Conservation (phyloP, 2,113 vertebrate species). For the Martes martes region DNA sequence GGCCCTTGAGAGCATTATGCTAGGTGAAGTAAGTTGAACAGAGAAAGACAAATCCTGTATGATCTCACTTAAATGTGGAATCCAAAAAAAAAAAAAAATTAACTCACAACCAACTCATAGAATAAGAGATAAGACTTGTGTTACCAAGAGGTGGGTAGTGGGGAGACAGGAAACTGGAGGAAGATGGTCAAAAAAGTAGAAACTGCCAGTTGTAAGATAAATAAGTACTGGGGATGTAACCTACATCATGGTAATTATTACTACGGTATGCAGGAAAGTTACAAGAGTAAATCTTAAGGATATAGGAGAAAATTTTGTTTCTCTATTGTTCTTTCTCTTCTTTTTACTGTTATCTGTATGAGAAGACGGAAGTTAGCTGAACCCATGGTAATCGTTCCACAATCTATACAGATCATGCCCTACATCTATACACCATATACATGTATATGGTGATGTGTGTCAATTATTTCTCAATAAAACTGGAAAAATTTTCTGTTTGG, state of each 20-base stretch:
- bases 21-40: neutral
- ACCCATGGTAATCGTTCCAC: neutral
- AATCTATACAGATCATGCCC: neutral
- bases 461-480: neutral
- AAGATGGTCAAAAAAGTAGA: neutral
- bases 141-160: neutral
- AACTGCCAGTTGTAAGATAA: neutral
- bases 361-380: neutral
- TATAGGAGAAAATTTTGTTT: neutral
- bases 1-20: neutral
- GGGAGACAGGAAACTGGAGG: neutral
- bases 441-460: neutral
- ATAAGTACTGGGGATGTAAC: neutral
- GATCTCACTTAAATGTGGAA: neutral
- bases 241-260: neutral
- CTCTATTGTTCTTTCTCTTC: neutral
- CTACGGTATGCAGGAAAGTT: neutral
- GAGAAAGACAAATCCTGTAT: neutral
- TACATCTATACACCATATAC: neutral
- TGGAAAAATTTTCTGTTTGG: neutral
- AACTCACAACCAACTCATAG: neutral
- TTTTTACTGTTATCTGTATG: neutral
- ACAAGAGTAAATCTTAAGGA: neutral
- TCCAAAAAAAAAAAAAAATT: neutral
- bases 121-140: neutral